phyloP scores from a whole-genome alignment of 2,888 invertebrate species.

The Lycaena phlaeas region DNA sequence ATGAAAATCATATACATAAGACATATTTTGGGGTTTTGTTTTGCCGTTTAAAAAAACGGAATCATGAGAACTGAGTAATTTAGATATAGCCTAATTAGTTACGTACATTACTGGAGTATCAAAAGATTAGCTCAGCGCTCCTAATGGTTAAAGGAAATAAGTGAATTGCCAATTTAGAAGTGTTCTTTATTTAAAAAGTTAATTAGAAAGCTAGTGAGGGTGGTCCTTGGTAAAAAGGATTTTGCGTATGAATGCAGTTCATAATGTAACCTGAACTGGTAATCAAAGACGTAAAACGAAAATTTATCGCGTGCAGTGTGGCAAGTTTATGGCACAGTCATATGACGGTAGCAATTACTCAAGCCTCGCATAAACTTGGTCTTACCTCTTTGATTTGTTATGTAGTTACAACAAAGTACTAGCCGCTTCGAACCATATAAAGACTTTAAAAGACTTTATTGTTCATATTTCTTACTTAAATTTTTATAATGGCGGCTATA shows the following conservation, averaged over 20 bases:
- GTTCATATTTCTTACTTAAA: slow-evolving; percentile 8
- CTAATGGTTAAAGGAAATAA: too few relatives aligned
- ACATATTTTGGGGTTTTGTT: too few relatives aligned
- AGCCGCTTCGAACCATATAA: background rate
- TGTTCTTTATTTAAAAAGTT: too few relatives aligned
- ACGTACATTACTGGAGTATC: too few relatives aligned
- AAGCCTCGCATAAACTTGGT: slow-evolving; percentile 42
- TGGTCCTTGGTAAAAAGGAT: slow-evolving; percentile 38
- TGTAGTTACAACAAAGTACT: slow-evolving; percentile 12
- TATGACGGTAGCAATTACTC: slow-evolving; percentile 66
- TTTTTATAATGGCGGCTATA: too few relatives aligned
- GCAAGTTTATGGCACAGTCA: slow-evolving; percentile 62
- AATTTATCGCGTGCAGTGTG: slow-evolving; percentile 65
- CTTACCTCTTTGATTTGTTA: slow-evolving; percentile 23
- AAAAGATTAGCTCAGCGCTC: too few relatives aligned
- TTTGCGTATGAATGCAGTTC: slow-evolving; percentile 39
- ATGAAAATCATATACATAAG: too few relatives aligned
- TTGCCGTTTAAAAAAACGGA: too few relatives aligned
- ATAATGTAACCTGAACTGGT: slow-evolving; percentile 60
- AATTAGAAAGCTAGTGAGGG: too few relatives aligned
- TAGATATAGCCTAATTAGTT: too few relatives aligned
- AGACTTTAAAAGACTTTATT: slow-evolving; percentile 8
- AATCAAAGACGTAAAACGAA: slow-evolving; percentile 67
- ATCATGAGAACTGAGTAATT: too few relatives aligned
- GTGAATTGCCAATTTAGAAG: too few relatives aligned